Base-by-base conservation (phyloP, 2,888 invertebrate species). In the Aromia moschata region DNA sequence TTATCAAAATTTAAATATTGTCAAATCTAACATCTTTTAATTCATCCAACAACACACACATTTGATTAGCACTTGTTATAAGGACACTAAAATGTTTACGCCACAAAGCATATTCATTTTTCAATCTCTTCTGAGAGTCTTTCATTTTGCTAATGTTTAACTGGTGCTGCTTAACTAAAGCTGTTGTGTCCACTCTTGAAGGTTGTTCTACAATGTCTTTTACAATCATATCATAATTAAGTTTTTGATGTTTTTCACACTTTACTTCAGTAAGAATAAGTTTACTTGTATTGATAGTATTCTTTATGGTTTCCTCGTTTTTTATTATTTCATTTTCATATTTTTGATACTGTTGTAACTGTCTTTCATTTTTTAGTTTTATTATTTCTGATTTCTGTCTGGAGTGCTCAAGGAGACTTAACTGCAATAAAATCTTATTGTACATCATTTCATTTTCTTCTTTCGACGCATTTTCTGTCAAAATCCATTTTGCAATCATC, bases 181-280 rank as follows among this genome's bases (percentile, higher is more conserved):
- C 83, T 65, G 89, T 86, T 0, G 92, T 93, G 66, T 91, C 90
- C 73, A 90, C 89, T 70, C 96, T 85, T 74, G 95, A 94, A 0
- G 96, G 96, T 76, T 96, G 93, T 73, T 91, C 88, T 70, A 90
- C 90, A 62, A 96, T 96, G 0, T 95, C 88, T 78, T 93, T 93
- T 0, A 96, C 96, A 37, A 97, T 76, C 9, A 94, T 89, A 82
- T 96, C 96, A 81, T 96, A 96, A 77, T 96, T 95, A 82, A 92
- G 89, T 73, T 93, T 86, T 78, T 96, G 94, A 76, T 93, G 93
- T 5, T 96, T 86, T 15, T 94, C 89, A 68, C 90, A 89, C 76
- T 93, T 93, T 0, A 94, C 94, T 73, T 91, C 85, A 31, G 88
- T 86, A 3, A 95, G 81, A 70, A 93, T 92, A 10, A 84, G 82